Evolutionary conservation across 2,113 vertebrate genomes (phyloP), one percentile per base, ranked within the genome.

Genomic region (Eurystomus gularis): DNA sequence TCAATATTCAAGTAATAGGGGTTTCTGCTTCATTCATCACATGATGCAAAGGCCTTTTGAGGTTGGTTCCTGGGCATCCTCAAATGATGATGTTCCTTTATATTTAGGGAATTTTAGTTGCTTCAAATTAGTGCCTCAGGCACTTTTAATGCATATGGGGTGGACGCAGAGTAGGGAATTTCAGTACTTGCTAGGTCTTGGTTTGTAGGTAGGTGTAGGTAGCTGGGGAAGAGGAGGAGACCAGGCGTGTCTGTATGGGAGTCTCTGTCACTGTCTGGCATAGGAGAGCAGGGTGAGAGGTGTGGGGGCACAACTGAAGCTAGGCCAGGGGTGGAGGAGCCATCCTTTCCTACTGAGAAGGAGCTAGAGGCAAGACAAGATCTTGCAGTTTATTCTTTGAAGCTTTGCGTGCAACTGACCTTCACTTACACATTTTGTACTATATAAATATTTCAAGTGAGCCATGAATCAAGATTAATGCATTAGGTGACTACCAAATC

Each of bases 401-500:
- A 78, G 33, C 25, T 62, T 78, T 80, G 37, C 33, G 10, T 81
- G 35, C 48, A 86, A 19, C 42, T 92, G 51, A 83, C 90, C 88
- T 96, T 94, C 69, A 40, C 78, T 64, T 64, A 55, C 76, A 11
- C 14, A 6, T 83, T 96, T 90, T 75, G 60, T 80, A 8, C 71
- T 26, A 2, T 37, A 65, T 90, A 73, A 78, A 82, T 92, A 85
- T 72, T 82, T 66, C 60, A 94, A 48, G n/a, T n/a, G 69, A 70
- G 49, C 40, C 23, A 12, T 51, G 83, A 75, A 84, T 77, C 44
- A 75, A 84, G 79, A 80, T 44, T 44, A 90, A 93, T 94, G 55
- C n/a, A 10, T 78, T 72, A 78, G 80, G 62, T 73, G 90, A 64
- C 81, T 89, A 93, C 87, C 91, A 90, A 89, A 82, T 76, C 94